These are phyloP conservation scores for Ectropis grisescens DNA, from an alignment of 1,140 invertebrate species.

Conservation along the genomic window DNA sequence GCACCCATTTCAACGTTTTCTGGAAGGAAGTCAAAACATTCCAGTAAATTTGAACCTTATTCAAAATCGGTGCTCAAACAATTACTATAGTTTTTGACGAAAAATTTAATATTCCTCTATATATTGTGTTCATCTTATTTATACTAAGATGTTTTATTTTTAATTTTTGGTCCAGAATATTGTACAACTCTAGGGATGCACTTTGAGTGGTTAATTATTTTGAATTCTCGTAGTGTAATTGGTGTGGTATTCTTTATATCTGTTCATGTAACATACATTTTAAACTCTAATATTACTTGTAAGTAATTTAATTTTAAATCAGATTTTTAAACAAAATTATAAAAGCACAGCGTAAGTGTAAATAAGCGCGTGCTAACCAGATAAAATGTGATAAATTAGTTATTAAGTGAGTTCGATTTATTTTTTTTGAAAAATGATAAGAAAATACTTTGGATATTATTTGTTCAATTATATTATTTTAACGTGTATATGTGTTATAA, in stretches of 20 bases:
- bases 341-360: slow-evolving; percentile 51
- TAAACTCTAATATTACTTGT: slow-evolving; percentile 39
- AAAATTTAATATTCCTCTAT: no score
- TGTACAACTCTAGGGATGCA: slow-evolving; percentile 4
- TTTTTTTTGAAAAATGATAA: slow-evolving; percentile 7
- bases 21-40: no score
- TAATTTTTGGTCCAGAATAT: no score
- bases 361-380: slow-evolving; percentile 52
- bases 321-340: slow-evolving; percentile 41
- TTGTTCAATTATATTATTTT: slow-evolving; percentile 1
- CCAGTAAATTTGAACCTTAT: no score
- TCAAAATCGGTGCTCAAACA: no score
- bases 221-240: slow-evolving; percentile 56
- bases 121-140: no score
- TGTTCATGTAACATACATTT: slow-evolving; percentile 50
- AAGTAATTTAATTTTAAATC: slow-evolving; percentile 40
- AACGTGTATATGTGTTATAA: slow-evolving; percentile 9
- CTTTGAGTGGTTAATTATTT: slow-evolving; percentile 58
- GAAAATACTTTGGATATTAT: neutral
- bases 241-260: slow-evolving; percentile 65
- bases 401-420: slow-evolving; percentile 42
- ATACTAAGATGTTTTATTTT: no score
- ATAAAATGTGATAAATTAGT: slow-evolving; percentile 65
- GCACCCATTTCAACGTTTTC: no score
- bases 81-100: no score